Conservation (phyloP, 2,113 vertebrate genomes). For the Bettongia penicillata region DNA sequence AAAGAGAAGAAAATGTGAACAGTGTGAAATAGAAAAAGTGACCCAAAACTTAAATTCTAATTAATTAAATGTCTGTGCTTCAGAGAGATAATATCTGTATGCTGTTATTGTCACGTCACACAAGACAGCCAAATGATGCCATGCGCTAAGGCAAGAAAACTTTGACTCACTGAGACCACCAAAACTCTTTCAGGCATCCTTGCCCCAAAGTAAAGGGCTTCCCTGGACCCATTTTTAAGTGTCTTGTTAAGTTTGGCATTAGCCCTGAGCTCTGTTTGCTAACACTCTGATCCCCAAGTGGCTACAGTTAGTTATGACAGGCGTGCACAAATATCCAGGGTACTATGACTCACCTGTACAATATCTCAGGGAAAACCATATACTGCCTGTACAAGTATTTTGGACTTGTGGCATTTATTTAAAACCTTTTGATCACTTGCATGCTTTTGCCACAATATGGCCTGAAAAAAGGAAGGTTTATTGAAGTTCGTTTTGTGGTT, state of each 20-base stretch:
- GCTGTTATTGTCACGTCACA: conserved; percentile 20
- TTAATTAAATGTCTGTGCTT: conserved; percentile 61
- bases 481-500: conserved; percentile 36
- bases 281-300: conserved; percentile 47
- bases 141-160: conserved; percentile 20
- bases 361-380: conserved; percentile 81
- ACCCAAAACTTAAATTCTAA: conserved; percentile 55
- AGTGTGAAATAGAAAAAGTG: conserved; percentile 49
- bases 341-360: conserved; percentile 85
- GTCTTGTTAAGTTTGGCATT: conserved; percentile 32
- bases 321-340: conserved; percentile 66
- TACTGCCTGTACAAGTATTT: conserved; percentile 81
- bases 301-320: conserved; percentile 71
- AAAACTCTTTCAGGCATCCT: background rate
- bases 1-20: conserved; percentile 31
- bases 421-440: conserved; percentile 53
- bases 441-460: conserved; percentile 48
- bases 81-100: conserved; percentile 68
- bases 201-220: conserved; percentile 47
- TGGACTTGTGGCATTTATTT: conserved; percentile 76
- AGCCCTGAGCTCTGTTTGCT: conserved; percentile 40
- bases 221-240: conserved; percentile 26
- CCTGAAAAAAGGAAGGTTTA: conserved; percentile 50
- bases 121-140: conserved; percentile 66
- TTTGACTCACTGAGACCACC: conserved; percentile 1